Evolutionary conservation across 2,797 vertebrate species (phyloP).

Genomic region (Anniella stebbinsi): DNA sequence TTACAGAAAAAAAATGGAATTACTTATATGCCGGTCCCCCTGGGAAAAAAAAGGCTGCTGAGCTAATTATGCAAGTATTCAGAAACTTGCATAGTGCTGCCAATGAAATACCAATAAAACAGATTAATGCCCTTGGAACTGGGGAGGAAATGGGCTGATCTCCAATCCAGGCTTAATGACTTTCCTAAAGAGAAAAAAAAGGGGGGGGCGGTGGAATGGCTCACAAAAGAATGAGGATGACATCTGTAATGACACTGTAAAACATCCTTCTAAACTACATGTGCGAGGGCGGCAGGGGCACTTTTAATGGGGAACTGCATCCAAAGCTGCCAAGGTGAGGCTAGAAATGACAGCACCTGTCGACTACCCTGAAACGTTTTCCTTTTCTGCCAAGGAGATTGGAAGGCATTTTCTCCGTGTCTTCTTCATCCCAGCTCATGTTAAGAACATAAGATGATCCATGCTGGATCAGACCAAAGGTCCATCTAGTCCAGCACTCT

Average conservation of each 20-base stretch:
- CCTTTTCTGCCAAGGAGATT: conserved; percentile 45
- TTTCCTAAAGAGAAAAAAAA: conserved; percentile 61
- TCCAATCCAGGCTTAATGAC: conserved; percentile 80
- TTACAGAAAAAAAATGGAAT: conserved; percentile 51
- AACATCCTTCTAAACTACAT: conserved; percentile 74
- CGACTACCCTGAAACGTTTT: conserved; percentile 55
- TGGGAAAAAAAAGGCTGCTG: conserved; percentile 50
- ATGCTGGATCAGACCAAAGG: no score
- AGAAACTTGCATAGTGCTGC: conserved; percentile 67
- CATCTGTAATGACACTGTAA: conserved; percentile 76
- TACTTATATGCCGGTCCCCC: conserved; percentile 48
- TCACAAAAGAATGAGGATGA: conserved; percentile 77
- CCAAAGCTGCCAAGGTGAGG: conserved; percentile 38
- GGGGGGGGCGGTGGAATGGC: conserved; percentile 55
- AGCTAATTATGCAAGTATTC: conserved; percentile 78
- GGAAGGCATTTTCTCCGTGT: not conserved
- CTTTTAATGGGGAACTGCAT: conserved; percentile 52
- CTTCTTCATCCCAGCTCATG: not conserved
- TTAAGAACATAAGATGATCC: no score
- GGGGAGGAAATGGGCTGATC: conserved; percentile 76
- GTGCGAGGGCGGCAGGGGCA: not conserved
- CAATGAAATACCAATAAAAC: conserved; percentile 81
- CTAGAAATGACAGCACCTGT: conserved; percentile 56
- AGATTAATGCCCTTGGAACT: conserved; percentile 80
- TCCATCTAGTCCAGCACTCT: no score